A percentile compares a stretch with the other conserved stretches of the same genome.
Evolutionary conservation across 1,140 invertebrate species (phyloP).

Genomic region (Ceratina calcarata): DNA sequence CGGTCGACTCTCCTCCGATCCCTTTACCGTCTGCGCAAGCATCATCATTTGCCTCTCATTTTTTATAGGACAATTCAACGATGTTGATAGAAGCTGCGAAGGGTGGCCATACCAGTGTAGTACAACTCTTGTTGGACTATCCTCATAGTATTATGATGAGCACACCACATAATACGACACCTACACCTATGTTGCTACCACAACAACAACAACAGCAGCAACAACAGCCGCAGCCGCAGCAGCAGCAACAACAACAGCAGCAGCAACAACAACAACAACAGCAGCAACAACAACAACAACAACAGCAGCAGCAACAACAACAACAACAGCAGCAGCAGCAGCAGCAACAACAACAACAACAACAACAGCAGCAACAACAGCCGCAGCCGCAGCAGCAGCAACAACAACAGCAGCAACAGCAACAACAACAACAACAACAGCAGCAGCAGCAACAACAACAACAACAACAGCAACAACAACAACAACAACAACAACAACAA

Average conservation of each 20-base stretch:
- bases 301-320: slow-evolving; percentile 72
- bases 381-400: slow-evolving; percentile 69
- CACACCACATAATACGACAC: slow-evolving; percentile 74
- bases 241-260: slow-evolving; percentile 55
- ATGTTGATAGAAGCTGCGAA: slow-evolving; percentile 99
- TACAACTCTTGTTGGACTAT: slow-evolving; percentile 96
- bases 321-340: slow-evolving; percentile 60
- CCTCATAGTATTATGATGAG: slow-evolving; percentile 90
- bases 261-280: slow-evolving; percentile 66
- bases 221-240: slow-evolving; percentile 65
- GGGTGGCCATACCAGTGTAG: slow-evolving; percentile 97
- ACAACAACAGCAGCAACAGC: slow-evolving; percentile 66
- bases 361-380: slow-evolving; percentile 70
- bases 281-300: slow-evolving; percentile 64
- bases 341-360: slow-evolving; percentile 73
- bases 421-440: slow-evolving; percentile 70
- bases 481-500: too few species aligned
- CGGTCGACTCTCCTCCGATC: not conserved
- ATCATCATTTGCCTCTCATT: not conserved
- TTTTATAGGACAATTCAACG: slow-evolving; percentile 94
- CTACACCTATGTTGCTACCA: slow-evolving; percentile 75
- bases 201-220: slow-evolving; percentile 75
- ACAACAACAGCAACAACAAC: too few species aligned
- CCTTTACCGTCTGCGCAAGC: not conserved
- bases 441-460: slow-evolving; percentile 69